A percentile compares a stretch with the other conserved stretches of the same genome.
Conservation (phyloP, 2,888 invertebrate species). For the Orgyia antiqua region DNA sequence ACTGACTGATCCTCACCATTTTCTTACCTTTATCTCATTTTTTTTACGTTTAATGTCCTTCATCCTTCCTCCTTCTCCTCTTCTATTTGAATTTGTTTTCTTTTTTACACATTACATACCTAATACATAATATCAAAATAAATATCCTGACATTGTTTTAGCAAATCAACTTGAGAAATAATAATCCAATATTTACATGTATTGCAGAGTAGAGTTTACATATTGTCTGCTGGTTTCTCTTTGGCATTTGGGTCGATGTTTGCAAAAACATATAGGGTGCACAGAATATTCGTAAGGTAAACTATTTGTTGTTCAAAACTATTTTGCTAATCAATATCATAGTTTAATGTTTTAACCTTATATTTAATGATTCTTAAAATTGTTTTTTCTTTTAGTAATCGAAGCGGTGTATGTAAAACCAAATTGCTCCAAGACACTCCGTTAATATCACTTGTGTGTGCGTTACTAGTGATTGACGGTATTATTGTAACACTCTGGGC, state of each 20-base stretch:
- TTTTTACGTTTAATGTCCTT: no score
- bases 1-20: not conserved
- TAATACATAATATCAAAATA: no score
- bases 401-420: slow-evolving; percentile 90
- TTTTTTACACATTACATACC: no score
- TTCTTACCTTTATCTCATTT: no score
- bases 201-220: slow-evolving; percentile 89
- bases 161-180: no score
- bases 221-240: slow-evolving; percentile 93
- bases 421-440: slow-evolving; percentile 94
- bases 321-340: not conserved
- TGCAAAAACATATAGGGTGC: slow-evolving; percentile 94
- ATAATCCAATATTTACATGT: no score
- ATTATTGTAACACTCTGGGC: slow-evolving; percentile 91
- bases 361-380: no score
- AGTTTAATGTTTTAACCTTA: no score
- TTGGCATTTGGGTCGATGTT: slow-evolving; percentile 96
- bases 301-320: not conserved
- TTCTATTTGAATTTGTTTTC: not conserved
- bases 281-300: slow-evolving; percentile 89
- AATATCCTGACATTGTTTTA: no score
- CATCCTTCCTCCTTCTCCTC: not conserved
- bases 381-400: slow-evolving; percentile 74
- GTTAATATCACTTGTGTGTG: slow-evolving; percentile 89
- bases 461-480: slow-evolving; percentile 89